These are phyloP conservation scores for Nematopogon swammerdamellus DNA, from an alignment of 2,888 invertebrate genomes.

Conservation along the genomic window DNA sequence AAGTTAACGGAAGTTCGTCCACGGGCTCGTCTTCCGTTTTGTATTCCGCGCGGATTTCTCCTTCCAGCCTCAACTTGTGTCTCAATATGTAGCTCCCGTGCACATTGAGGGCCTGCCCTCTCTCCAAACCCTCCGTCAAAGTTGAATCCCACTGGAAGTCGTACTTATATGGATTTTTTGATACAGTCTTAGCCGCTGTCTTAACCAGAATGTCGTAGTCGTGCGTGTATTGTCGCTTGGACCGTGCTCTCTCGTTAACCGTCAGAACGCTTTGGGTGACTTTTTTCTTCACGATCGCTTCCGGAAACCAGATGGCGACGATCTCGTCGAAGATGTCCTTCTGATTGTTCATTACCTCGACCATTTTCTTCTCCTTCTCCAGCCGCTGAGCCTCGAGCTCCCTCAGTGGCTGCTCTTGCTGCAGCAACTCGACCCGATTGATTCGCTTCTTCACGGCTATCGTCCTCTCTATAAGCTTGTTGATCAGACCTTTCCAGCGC, in stretches of 20 bases:
- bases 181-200: conserved; percentile 33
- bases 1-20: too few relatives aligned
- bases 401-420: conserved; percentile 57
- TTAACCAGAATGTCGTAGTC: conserved; percentile 29
- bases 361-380: conserved; percentile 55
- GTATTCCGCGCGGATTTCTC: too few relatives aligned
- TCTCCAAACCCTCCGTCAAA: conserved; percentile 45
- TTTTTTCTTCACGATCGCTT: conserved; percentile 48
- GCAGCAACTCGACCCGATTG: conserved; percentile 56
- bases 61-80: conserved; percentile 26
- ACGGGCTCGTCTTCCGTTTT: too few relatives aligned
- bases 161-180: conserved; percentile 41
- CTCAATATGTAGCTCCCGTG: conserved; percentile 28
- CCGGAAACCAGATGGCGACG: conserved; percentile 59
- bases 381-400: conserved; percentile 56
- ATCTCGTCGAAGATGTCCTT: conserved; percentile 64
- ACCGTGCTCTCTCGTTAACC: conserved; percentile 27
- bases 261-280: conserved; percentile 37
- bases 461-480: conserved; percentile 61
- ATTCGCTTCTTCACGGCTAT: conserved; percentile 63
- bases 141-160: conserved; percentile 56
- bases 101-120: conserved; percentile 43
- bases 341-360: conserved; percentile 54
- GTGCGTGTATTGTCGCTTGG: conserved; percentile 31
- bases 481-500: conserved; percentile 61